Evolutionary conservation across 2,797 vertebrate species (phyloP), one percentile per base, ranked within the genome.

Genomic region (Ciconia nigra): DNA sequence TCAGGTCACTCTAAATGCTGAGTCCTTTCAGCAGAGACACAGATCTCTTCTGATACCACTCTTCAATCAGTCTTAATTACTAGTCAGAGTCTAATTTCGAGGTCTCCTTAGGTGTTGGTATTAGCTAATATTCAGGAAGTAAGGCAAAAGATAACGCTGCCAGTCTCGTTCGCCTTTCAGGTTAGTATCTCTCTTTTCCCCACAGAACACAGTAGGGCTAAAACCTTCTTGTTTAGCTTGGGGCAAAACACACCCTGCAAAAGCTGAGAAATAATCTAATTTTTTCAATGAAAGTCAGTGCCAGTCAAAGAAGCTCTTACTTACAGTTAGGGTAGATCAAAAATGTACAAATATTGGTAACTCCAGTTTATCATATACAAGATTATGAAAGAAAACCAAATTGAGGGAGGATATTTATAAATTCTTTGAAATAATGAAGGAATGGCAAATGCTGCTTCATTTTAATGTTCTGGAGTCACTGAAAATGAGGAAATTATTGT

Each of bases 281-380:
- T 98, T 98, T 97, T 97, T 95, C 98, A 98, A 97, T 98, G 97
- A 98, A 98, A 98, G 94, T 96, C 83, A 67, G 47, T 98, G 98
- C 97, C 98, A 98, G 95, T 98, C 98, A 98, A 97, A 96, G 94
- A 69, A 82, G 77, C 89, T 93, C 95, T 94, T 94, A 79, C 96
- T 96, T 94, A 85, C 44, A 86, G 91, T 97, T 85, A 83, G 69
- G 81, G 90, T 94, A 91, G 92, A 94, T 96, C 69, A 95, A 92
- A 95, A 96, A 90, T 67, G 91, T 87, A 91, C 90, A 87, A 87
- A 87, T 83, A 87, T 41, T 47, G n/a, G 89, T 89, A 95, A 95
- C 87, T 91, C 65, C 55, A 31, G 65, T 37, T 96, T 95, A 66
- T 80, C 11, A 5, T 15, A 21, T 74, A 52, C 26, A 77, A 92